Conservation (phyloP, 2,113 vertebrate species). For the Eleginops maclovinus region DNA sequence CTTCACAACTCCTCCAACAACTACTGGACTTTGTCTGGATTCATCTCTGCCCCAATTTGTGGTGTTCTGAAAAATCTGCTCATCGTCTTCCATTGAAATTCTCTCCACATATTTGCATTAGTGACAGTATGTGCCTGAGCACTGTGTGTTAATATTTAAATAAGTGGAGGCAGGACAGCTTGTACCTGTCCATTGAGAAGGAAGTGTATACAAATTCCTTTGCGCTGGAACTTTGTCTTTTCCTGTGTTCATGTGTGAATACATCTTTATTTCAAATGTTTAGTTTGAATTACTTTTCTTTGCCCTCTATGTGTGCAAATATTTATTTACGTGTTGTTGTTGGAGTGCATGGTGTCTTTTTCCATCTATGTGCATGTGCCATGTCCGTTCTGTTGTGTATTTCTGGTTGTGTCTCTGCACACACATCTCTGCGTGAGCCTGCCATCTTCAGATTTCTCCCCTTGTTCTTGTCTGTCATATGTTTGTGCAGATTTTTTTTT, state of each 20-base stretch:
- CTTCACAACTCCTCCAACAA: too few relatives aligned
- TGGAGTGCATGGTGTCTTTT: neutral
- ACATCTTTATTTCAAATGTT: neutral
- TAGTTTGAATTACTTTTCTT: neutral
- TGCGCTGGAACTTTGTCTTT: neutral
- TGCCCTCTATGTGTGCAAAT: neutral
- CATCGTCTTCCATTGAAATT: too few relatives aligned
- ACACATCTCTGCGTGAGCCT: slow-evolving; percentile 54
- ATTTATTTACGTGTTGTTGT: neutral
- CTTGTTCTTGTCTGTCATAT: slow-evolving; percentile 71
- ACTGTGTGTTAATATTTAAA: slow-evolving; percentile 9
- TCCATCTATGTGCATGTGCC: slow-evolving; percentile 25
- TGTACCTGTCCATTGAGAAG: neutral
- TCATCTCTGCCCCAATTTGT: too few relatives aligned
- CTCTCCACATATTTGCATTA: too few relatives aligned
- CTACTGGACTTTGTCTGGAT: too few relatives aligned
- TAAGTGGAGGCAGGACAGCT: neutral
- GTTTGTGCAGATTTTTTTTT: slow-evolving; percentile 73
- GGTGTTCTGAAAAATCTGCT: too few relatives aligned
- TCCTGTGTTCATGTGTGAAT: neutral
- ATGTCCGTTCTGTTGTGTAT: slow-evolving; percentile 44
- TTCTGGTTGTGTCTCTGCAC: slow-evolving; percentile 32
- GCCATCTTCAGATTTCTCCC: slow-evolving; percentile 51
- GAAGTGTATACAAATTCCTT: neutral
- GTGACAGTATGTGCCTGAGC: too few relatives aligned